Evolutionary conservation across 2,797 vertebrate species (phyloP).

Genomic region (Syngnathus acus): DNA sequence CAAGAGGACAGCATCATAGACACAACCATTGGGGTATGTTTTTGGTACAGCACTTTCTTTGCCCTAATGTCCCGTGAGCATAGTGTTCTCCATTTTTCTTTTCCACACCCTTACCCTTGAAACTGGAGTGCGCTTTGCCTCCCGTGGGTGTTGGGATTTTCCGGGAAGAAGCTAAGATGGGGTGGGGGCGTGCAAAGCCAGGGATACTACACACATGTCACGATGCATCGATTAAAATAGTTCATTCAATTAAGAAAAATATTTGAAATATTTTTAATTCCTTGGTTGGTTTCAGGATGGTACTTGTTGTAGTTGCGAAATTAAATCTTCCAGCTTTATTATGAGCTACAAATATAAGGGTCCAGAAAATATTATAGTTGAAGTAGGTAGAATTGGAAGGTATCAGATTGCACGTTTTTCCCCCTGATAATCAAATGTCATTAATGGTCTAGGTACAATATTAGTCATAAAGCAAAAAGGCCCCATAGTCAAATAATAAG

Average conservation of each 20-base stretch:
- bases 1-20: constrained; percentile 61
- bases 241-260: background rate
- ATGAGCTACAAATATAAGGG: background rate
- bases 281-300: background rate
- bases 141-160: constrained; percentile 30
- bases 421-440: too few relatives aligned
- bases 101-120: background rate
- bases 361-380: too few relatives aligned
- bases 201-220: background rate
- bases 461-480: too few relatives aligned
- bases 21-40: constrained; percentile 49
- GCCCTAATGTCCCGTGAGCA: constrained; percentile 1
- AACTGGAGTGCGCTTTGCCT: constrained; percentile 2
- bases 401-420: too few relatives aligned
- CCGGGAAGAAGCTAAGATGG: constrained; percentile 19
- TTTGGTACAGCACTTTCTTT: constrained; percentile 16
- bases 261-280: background rate
- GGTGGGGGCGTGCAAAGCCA: constrained; percentile 15
- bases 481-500: too few relatives aligned
- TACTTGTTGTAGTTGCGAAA: background rate
- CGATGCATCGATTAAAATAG: too few relatives aligned
- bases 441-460: too few relatives aligned
- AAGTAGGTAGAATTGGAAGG: too few relatives aligned
- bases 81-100: constrained; percentile 14
- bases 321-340: background rate